Base-by-base conservation (phyloP, 2,113 vertebrate genomes). In the Coracopsis vasa region DNA sequence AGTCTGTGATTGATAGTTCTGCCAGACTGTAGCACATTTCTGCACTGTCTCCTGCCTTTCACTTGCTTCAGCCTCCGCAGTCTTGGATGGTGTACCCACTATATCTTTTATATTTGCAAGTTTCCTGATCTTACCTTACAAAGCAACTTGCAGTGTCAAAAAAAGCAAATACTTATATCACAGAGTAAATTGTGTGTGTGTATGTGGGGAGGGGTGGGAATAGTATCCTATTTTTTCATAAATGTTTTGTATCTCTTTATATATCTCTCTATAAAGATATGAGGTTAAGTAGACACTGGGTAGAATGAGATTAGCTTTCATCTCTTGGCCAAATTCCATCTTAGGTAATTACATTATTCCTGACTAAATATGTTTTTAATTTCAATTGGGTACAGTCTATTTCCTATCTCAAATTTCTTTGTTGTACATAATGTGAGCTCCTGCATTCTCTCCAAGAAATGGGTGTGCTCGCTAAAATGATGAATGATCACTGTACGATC, bases 321-420 rank as follows among this genome's bases (percentile, higher is more conserved):
- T 92, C 65, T 94, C 51, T 61, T 74, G 65, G 83, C 54, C 61
- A 89, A 92, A 94, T 79, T 94, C 85, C 69, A 65, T 95, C n/a
- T 74, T 65, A 65, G 51, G 41, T 88, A 88, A 95, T 94, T 95
- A 73, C 25, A 58, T 92, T 96, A 61, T 94, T 96, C 80, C 94
- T 87, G 86, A 86, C 21, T 95, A 80, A 83, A 75, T 92, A 91
- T 66, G 51, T 82, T 90, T 71, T 27, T 93, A 75, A 81, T 95
- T 94, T 91, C 90, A 89, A 13, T 79, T 89, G 6, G n/a, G 21
- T 81, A 84, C 56, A 65, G 69, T 79, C 65, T 92, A 93, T 90
- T 94, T 95, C 92, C 94, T 93, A 75, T 75, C 80, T 96, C 78
- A 91, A 69, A 94, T 84, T 81, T 19, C 45, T 81, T 73, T 79